Base-by-base conservation (phyloP, 2,113 vertebrate species). In the Oncorhynchus tshawytscha region DNA sequence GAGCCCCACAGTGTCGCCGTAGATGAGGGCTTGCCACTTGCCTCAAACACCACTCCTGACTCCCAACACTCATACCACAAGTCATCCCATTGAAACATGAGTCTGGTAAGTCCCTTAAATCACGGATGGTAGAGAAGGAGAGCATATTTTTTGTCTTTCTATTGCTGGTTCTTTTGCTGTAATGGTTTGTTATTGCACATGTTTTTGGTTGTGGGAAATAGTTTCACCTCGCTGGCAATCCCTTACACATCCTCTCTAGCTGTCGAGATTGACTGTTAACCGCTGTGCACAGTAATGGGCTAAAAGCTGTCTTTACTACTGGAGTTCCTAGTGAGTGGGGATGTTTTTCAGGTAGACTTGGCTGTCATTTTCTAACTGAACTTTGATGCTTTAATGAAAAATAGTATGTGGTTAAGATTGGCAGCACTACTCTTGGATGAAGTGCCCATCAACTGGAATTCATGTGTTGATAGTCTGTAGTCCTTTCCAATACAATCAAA, bases 181-280 rank as follows among this genome's bases (percentile, higher is more conserved):
- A 27, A 71, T 54, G 3, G 68, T 74, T 83, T 84, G 79, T 88
- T 85, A 78, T 81, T 66, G 76, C 66, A 65, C 57, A 71, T 72
- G 79, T 75, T 67, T 73, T 1, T 51, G 74, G 31, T 79, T 79
- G 80, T 83, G 83, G 79, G 88, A 87, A 83, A 78, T 86, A 87
- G 76, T 90, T 75, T 86, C 86, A 79, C 87, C 85, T 88, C 80
- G 64, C 74, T 24, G 77, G 77, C 82, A 85, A 86, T 88, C 85
- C 81, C 73, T 89, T 80, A 69, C 86, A 88, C 64, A 34, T 87
- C 78, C 77, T 67, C 83, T 79, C 74, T 73, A 87, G 71, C 82
- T 87, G 76, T 70, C 2, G 84, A 80, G 87, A 86, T 88, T 85
- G 73, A 83, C 83, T 72, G 78, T 79, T 82, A 91, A 90, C 81